Evolutionary conservation across 1,140 invertebrate genomes (phyloP), one percentile per base, ranked within the genome.

Genomic region (Drosophila yakuba): DNA sequence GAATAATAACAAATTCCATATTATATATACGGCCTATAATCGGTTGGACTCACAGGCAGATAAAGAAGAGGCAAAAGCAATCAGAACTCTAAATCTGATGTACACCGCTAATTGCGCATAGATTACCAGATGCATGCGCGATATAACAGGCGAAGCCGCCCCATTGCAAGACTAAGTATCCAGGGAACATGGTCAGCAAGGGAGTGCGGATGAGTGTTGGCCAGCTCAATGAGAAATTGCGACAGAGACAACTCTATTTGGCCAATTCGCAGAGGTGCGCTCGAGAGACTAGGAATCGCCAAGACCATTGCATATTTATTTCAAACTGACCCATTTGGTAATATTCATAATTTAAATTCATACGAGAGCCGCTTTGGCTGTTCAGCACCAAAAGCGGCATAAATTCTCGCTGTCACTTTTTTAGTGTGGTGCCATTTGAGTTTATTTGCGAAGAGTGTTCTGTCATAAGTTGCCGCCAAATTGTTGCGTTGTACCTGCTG

Each of bases 401-500:
- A 83, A 90, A 86, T 86, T 90, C 76, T 86, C 78, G 73, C 75
- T 71, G 56, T 55, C 52, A 75, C 76, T 76, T 84, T 84, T 32
- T 64, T 60, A 59, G 28, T 74, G 51, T 58, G 48, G 44, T 58
- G 68, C 75, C 71, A 78, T 81, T 78, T 85, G 73, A 76, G 64
- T 66, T 74, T 91, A 80, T 91, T 88, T 90, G 88, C 80, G 77
- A 88, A 59, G 83, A 67, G 5, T 50, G 64, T 47, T 63, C 71
- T 74, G 79, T 91, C 80, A 91, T 90, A 90, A 90, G 88, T 90
- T 90, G 83, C 77, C 79, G 88, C 80, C 79, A 91, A 90, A 91
- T 91, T 90, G 88, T 90, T 86, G 88, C 83, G 84, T 72, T 91
- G 83, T 84, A 91, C 88, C 83, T 84, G 88, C 89, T 91, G 85